Evolutionary conservation across 1,140 invertebrate species (phyloP).

Genomic region (Thaumetopoea pityocampa): DNA sequence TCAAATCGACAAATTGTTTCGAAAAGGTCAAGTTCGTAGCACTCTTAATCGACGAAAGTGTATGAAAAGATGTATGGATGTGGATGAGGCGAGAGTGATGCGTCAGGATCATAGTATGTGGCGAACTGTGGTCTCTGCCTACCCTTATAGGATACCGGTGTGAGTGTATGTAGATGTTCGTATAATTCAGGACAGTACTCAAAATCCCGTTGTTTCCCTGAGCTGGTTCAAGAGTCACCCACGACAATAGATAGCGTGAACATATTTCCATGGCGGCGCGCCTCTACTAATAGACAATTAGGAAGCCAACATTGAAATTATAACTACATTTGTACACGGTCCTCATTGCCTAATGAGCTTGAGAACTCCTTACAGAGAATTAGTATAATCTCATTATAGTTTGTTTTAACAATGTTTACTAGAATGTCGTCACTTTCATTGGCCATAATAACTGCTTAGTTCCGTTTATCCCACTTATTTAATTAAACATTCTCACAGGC

Average conservation of each 20-base stretch:
- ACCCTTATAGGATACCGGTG: no score
- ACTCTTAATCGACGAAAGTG: no score
- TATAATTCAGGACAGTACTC: no score
- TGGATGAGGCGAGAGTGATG: no score
- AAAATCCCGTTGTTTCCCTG: no score
- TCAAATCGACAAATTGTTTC: no score
- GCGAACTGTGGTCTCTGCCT: no score
- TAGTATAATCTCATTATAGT: slow-evolving; percentile 27
- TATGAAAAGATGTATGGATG: no score
- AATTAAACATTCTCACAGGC: slow-evolving; percentile 73
- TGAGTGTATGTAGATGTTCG: no score
- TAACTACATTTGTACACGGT: slow-evolving; percentile 5
- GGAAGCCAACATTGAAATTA: neutral
- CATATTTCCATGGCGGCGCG: neutral
- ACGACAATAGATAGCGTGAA: neutral
- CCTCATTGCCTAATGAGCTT: slow-evolving; percentile 32
- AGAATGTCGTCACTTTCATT: slow-evolving; percentile 52
- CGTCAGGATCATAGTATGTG: no score
- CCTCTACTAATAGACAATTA: neutral
- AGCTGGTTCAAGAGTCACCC: no score
- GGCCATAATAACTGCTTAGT: slow-evolving; percentile 35
- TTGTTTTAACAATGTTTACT: slow-evolving; percentile 23
- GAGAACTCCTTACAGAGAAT: slow-evolving; percentile 20
- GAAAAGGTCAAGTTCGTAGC: no score
- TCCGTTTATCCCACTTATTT: slow-evolving; percentile 66